phyloP scores from a whole-genome alignment of 2,113 vertebrate species.

The Chelonoidis abingdonii region DNA sequence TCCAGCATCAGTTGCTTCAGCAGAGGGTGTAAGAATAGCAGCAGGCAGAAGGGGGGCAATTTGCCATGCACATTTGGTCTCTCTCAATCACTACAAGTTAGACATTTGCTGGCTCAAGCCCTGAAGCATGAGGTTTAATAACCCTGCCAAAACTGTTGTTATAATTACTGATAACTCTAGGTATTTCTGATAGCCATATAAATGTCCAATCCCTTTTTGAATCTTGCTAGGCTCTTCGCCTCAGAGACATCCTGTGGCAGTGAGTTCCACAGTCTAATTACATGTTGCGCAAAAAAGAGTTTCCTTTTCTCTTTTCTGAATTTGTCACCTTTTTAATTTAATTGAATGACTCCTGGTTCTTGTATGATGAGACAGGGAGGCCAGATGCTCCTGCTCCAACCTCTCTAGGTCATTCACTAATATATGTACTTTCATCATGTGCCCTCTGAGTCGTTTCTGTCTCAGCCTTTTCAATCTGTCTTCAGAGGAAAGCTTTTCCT shows the following conservation, averaged over 20 bases:
- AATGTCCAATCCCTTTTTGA: background rate
- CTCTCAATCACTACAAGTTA: background rate
- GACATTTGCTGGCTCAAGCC: background rate
- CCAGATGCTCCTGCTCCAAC: background rate
- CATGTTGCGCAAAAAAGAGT: background rate
- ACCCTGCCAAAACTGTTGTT: background rate
- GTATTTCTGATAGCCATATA: background rate
- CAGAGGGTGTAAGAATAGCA: background rate
- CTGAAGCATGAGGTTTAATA: background rate
- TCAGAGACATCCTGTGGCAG: background rate
- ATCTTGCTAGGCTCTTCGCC: background rate
- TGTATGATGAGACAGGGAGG: background rate
- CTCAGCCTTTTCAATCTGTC: background rate
- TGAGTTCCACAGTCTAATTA: background rate
- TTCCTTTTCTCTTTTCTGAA: background rate
- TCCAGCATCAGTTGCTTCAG: background rate
- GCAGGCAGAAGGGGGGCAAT: background rate
- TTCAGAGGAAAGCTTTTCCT: background rate
- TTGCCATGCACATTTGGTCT: background rate
- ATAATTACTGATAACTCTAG: too few relatives aligned
- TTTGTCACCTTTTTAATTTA: background rate
- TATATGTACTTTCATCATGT: background rate
- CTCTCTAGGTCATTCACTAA: background rate
- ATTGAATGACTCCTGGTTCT: background rate
- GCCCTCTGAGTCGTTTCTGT: background rate